These are phyloP conservation scores for cat (Felis catus) DNA, from an alignment of 2,113 vertebrate species.

Conservation along the genomic window DNA sequence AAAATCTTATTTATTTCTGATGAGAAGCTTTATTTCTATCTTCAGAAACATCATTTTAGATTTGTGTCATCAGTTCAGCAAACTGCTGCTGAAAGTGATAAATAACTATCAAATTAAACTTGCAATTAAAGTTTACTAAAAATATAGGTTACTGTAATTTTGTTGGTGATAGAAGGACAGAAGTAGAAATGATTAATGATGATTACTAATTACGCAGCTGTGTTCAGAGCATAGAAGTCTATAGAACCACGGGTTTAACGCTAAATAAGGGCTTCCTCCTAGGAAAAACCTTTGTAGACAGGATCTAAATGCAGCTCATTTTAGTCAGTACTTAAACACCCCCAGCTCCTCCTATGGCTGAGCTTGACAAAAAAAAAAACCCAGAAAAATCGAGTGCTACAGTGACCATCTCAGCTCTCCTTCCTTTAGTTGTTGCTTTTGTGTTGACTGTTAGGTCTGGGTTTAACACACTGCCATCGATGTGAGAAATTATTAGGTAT, in stretches of 20 bases:
- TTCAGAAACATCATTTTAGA: conserved; percentile 72
- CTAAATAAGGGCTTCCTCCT: conserved; percentile 30
- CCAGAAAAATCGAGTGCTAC: neutral
- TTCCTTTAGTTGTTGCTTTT: neutral
- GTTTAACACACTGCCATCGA: neutral
- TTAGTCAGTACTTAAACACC: neutral
- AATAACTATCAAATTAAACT: conserved; percentile 82
- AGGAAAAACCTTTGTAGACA: neutral
- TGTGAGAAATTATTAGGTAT: conserved; percentile 30
- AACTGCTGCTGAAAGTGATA: conserved; percentile 65
- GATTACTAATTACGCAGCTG: conserved; percentile 80
- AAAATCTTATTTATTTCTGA: conserved; percentile 64
- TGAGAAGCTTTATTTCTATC: conserved; percentile 71
- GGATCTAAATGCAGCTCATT: neutral
- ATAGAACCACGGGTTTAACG: neutral
- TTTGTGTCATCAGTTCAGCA: conserved; percentile 76
- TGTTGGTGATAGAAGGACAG: conserved; percentile 79
- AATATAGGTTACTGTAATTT: conserved; percentile 84
- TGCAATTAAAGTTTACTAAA: conserved; percentile 82
- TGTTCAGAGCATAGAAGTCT: conserved; percentile 53
- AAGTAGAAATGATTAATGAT: conserved; percentile 81
- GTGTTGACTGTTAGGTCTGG: conserved; percentile 32
- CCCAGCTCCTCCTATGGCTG: conserved; percentile 8
- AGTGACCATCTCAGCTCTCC: neutral
- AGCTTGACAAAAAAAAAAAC: neutral